These are phyloP conservation scores for Tenthredo notha DNA, from an alignment of 2,888 invertebrate species.

Conservation along the genomic window DNA sequence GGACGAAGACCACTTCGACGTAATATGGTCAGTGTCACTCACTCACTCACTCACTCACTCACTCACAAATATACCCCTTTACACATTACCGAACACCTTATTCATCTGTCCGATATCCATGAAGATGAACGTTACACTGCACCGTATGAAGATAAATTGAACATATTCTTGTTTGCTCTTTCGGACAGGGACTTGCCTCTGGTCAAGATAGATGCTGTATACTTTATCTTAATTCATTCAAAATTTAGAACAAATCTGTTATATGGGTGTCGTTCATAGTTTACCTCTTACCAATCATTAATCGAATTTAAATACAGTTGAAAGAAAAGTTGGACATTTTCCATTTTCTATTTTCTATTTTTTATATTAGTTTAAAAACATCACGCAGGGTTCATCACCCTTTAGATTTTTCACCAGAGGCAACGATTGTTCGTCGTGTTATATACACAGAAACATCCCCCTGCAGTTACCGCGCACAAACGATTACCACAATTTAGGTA, in stretches of 20 bases:
- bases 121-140: slow-evolving; percentile 17
- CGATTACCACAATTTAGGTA: slow-evolving; percentile 21
- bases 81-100: slow-evolving; percentile 17
- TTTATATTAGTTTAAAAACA: neutral
- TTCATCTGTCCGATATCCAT: neutral
- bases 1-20: slow-evolving; percentile 10
- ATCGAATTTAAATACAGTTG: neutral
- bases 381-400: neutral
- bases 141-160: slow-evolving; percentile 41
- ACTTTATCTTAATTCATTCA: slow-evolving; percentile 27
- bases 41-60: slow-evolving; percentile 27
- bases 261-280: slow-evolving; percentile 24
- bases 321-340: neutral
- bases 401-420: neutral
- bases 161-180: slow-evolving; percentile 43
- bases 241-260: neutral
- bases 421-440: neutral
- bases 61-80: neutral
- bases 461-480: neutral
- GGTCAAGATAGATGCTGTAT: slow-evolving; percentile 14
- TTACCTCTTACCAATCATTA: neutral
- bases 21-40: slow-evolving; percentile 48
- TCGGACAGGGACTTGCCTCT: slow-evolving; percentile 37
- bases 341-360: neutral
- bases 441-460: neutral